These are phyloP conservation scores for Chloroclysta siterata DNA, from an alignment of 2,888 invertebrate species.

Conservation along the genomic window DNA sequence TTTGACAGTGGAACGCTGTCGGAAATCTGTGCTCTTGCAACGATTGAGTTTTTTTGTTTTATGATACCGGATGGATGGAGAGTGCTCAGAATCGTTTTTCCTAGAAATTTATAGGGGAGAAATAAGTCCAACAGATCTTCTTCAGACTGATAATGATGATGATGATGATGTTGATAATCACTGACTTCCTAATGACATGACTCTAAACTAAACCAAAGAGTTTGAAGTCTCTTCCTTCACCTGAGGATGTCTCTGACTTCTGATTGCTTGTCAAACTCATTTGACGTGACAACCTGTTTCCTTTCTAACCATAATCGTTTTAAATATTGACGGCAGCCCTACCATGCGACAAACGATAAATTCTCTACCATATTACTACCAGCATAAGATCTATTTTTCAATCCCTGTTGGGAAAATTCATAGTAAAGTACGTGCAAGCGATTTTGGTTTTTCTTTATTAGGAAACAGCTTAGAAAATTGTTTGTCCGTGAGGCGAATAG, in stretches of 20 bases:
- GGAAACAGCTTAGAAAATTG: background rate
- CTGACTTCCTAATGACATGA: no score
- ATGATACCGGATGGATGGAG: no score
- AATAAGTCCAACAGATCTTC: no score
- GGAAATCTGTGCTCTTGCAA: no score
- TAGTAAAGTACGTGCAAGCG: background rate
- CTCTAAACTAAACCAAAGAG: background rate
- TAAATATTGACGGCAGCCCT: conserved; percentile 18
- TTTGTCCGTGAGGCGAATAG: conserved; percentile 8
- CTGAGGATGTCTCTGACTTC: conserved; percentile 1
- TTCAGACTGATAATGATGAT: no score
- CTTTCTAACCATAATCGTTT: conserved; percentile 22
- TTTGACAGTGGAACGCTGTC: no score
- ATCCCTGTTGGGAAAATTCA: background rate
- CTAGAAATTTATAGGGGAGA: no score
- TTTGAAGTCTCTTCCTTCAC: conserved; percentile 1
- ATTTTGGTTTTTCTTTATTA: conserved; percentile 2
- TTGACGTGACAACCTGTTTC: conserved; percentile 21
- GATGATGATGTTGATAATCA: no score
- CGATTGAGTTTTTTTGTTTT: no score
- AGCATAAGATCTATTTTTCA: conserved; percentile 2
- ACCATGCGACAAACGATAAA: background rate
- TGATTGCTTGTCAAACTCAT: conserved; percentile 28
- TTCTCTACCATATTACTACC: conserved; percentile 1
- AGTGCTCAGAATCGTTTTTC: no score